Base-by-base conservation (phyloP, 2,797 vertebrate species). In the Anguilla megastoma region DNA sequence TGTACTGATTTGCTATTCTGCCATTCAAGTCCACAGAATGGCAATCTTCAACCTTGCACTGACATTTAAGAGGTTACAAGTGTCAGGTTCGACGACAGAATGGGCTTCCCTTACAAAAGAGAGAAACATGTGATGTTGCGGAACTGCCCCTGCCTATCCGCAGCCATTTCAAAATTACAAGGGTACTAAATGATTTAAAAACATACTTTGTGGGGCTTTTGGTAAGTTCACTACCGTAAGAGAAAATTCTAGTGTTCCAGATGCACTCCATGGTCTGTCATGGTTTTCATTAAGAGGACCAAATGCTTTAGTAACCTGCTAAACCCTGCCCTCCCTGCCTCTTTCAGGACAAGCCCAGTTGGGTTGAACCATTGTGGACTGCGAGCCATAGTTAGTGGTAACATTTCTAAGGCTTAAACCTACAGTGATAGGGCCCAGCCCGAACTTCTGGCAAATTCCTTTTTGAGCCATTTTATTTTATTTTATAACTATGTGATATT, bases 41-140 rank as follows among this genome's bases (percentile, higher is more conserved):
- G 30, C 5, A 45, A 24, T 48, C 21, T 80, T 80, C n/a, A 12
- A 85, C 50, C 52, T 33, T 85, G 83, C n/a, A 21, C 45, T n/a
- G 80, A 9, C 45, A 83, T 83, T 83, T 52, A 52, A 83, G 27
- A 52, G 41, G 80, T 83, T 83, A 50, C 30, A 16, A 76, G 71
- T 16, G 30, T 12, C 9, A 30, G 36, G 33, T 33, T 76, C 14
- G 10, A 36, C 30, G 3, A 76, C 10, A 36, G 33, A 76, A 36
- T 69, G 66, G 7, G 66, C 1, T 2, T 58, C 21, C 48, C 50
- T 50, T 56, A 50, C 30, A 54, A 85, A 85, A 14, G 48, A 33
- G 45, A 10, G n/a, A 83, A n/a, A n/a, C 16, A 83, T 82, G 14
- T 24, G 36, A n/a, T 48, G 36, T 24, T 82, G 79, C 2, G 1